Conservation (phyloP, 2,797 vertebrate species). For the Coreius guichenoti region DNA sequence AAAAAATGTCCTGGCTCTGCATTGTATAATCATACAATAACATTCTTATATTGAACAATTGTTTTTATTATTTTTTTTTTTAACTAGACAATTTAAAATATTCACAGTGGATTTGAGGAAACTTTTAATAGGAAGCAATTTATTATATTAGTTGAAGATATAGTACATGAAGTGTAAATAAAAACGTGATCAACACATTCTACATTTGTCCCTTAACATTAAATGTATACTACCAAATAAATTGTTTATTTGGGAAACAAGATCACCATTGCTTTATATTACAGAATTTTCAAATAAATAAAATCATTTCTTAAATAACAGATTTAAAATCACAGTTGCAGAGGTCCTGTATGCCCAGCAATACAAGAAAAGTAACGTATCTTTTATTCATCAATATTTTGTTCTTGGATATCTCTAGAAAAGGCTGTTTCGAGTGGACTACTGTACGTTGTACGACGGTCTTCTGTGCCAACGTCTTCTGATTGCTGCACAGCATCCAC, state of each 20-base stretch:
- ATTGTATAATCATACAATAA: background rate
- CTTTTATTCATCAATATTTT: background rate
- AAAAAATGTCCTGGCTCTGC: too few species aligned
- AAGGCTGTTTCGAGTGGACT: conserved; percentile 33
- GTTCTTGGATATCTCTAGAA: conserved; percentile 24
- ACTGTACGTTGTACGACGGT: conserved; percentile 46
- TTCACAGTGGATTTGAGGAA: background rate
- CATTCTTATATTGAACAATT: background rate
- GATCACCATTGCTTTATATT: background rate
- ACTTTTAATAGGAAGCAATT: background rate
- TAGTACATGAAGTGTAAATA: background rate
- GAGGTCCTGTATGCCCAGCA: conserved; percentile 7
- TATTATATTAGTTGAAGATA: background rate
- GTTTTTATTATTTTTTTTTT: conserved; percentile 6
- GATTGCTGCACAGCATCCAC: conserved; percentile 49
- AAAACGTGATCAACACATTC: conserved; percentile 23
- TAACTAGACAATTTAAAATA: background rate
- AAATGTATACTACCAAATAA: background rate
- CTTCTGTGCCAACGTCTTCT: conserved; percentile 51
- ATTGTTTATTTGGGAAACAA: background rate
- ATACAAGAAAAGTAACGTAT: background rate
- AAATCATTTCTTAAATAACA: background rate
- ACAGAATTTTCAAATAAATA: conserved; percentile 31
- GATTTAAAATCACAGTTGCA: background rate
- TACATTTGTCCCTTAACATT: background rate